Conservation (phyloP, 2,113 vertebrate genomes). For the Hippocampus guttulatus region DNA sequence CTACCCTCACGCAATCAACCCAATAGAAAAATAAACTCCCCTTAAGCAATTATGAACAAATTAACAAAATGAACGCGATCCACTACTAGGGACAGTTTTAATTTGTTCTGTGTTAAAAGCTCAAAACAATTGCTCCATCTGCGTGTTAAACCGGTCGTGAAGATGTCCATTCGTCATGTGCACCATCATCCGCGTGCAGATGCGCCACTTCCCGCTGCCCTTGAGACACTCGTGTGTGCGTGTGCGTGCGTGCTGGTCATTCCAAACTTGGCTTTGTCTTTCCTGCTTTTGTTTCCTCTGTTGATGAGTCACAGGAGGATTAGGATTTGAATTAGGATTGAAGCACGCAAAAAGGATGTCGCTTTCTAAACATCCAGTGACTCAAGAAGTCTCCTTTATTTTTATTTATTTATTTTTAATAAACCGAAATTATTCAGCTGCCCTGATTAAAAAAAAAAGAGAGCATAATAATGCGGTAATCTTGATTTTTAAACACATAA, state of each 20-base stretch:
- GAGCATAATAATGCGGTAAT: background rate
- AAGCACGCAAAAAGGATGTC: background rate
- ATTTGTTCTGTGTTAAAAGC: too few relatives aligned
- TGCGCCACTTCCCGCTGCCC: too few relatives aligned
- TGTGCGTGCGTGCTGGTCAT: background rate
- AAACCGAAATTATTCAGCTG: background rate
- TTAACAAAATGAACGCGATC: too few relatives aligned
- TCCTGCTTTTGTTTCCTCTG: background rate
- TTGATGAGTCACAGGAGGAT: background rate
- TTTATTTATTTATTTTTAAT: background rate
- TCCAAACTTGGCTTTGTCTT: background rate
- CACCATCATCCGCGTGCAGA: background rate
- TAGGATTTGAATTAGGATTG: background rate
- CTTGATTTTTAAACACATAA: background rate
- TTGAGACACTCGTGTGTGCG: background rate
- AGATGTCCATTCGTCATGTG: too few relatives aligned
- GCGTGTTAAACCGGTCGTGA: too few relatives aligned
- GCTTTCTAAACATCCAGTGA: background rate
- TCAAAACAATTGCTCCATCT: too few relatives aligned
- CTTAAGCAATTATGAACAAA: too few relatives aligned
- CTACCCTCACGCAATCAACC: too few relatives aligned
- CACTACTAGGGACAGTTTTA: too few relatives aligned
- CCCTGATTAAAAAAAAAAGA: background rate
- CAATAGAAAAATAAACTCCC: too few relatives aligned
- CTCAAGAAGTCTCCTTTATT: background rate